A percentile compares a stretch with the other conserved stretches of the same genome.
Conservation (phyloP, 1,140 invertebrate species). For the Drosophila lowei region DNA sequence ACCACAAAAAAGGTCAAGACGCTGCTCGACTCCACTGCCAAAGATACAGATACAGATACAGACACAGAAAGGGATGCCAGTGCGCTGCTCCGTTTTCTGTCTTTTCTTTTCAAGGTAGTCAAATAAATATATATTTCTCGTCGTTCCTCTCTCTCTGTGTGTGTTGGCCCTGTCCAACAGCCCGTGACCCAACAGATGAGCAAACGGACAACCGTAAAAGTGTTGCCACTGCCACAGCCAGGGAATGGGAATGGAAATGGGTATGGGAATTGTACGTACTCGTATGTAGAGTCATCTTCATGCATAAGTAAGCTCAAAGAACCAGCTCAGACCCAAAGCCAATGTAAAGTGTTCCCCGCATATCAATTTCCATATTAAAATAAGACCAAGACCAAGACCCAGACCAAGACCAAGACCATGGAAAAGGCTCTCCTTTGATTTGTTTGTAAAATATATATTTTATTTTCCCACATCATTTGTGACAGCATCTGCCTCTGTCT, state of each 20-base stretch:
- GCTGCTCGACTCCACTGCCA: background rate
- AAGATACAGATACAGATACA: constrained; percentile 36
- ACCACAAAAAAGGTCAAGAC: constrained; percentile 80
- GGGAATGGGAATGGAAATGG: too few species aligned
- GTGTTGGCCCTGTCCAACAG: constrained; percentile 57
- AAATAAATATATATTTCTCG: constrained; percentile 52
- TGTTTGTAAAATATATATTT: constrained; percentile 39
- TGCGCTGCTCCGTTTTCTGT: background rate
- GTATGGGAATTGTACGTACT: background rate
- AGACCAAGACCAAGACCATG: constrained; percentile 22
- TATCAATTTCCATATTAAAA: constrained; percentile 81
- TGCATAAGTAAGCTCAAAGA: constrained; percentile 71
- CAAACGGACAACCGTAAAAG: constrained; percentile 73
- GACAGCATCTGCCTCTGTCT: constrained; percentile 24
- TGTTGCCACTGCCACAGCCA: constrained; percentile 54
- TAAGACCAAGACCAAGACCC: constrained; percentile 27
- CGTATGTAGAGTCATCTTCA: constrained; percentile 81
- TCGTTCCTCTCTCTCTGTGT: constrained; percentile 11
- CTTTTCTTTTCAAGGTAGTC: constrained; percentile 38
- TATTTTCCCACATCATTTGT: constrained; percentile 73
- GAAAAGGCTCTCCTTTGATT: constrained; percentile 57
- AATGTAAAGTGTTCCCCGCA: constrained; percentile 49
- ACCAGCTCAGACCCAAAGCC: constrained; percentile 18
- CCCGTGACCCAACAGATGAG: constrained; percentile 69
- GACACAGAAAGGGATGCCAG: constrained; percentile 10